phyloP scores from a whole-genome alignment of 2,888 invertebrate genomes.

The Acanthopleura granulata region DNA sequence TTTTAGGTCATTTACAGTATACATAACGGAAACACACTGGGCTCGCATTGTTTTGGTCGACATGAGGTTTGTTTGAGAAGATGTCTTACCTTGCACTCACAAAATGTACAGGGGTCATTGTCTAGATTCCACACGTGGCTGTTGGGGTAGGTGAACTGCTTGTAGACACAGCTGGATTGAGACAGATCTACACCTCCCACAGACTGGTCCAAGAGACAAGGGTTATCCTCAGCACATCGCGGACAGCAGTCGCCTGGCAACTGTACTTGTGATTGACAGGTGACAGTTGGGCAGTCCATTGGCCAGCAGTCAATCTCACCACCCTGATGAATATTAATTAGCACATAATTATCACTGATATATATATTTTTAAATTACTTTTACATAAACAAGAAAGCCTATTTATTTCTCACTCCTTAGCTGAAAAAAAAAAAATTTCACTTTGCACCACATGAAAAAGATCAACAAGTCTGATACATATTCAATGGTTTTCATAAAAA shows the following conservation, averaged over 20 bases:
- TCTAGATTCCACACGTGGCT: conserved; percentile 49
- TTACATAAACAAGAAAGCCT: too few relatives aligned
- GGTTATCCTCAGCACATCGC: conserved; percentile 75
- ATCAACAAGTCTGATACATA: too few relatives aligned
- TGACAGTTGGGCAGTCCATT: conserved; percentile 82
- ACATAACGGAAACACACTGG: too few relatives aligned
- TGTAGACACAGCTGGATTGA: conserved; percentile 40
- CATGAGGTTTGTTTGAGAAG: too few relatives aligned
- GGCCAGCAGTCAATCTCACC: conserved; percentile 93
- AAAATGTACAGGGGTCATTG: conserved; percentile 59
- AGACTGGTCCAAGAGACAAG: conserved; percentile 40
- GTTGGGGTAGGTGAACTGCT: conserved; percentile 39
- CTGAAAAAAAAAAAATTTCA: too few relatives aligned
- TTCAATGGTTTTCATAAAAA: too few relatives aligned
- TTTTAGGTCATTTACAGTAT: too few relatives aligned
- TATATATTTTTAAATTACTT: too few relatives aligned
- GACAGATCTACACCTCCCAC: conserved; percentile 48
- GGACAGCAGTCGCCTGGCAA: conserved; percentile 80
- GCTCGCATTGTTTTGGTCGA: too few relatives aligned
- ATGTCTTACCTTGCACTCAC: conserved; percentile 61
- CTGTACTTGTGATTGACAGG: conserved; percentile 77
- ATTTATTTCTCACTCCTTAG: too few relatives aligned
- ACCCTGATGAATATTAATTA: conserved; percentile 72
- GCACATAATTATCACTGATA: too few relatives aligned
- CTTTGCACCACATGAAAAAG: too few relatives aligned